Evolutionary conservation across 2,113 vertebrate genomes (phyloP), one percentile per base, ranked within the genome.

Genomic region (Lynx canadensis): DNA sequence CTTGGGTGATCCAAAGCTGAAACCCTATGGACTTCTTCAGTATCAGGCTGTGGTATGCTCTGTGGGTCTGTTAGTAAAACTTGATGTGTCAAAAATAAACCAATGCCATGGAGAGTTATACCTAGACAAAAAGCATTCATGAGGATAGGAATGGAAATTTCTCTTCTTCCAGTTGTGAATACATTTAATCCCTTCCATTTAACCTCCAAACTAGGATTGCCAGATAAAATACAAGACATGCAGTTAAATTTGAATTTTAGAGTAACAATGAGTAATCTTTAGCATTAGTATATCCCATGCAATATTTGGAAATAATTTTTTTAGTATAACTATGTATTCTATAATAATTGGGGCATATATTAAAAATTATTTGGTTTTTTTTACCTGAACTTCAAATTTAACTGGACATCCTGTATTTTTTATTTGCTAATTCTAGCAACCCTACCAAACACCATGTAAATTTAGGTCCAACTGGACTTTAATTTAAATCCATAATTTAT

Each of bases 1-100:
- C 97, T 95, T 57, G 38, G 71, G 0, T 1, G 96, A 92, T 96
- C 97, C 96, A 98, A 60, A 97, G 95, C 90, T 83, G 97, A 98
- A 98, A 97, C 97, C 79, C 0, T 0, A 74, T 79, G 71, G 79
- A 69, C 97, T 7, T 93, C 96, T 86, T 68, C 68, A 92, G 3
- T 66, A 1, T 50, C 19, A 1, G 73, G 45, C 83, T 80, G 89
- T 60, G 66, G 38, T 23, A 21, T 76, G 76, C 2, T 1, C 88
- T 91, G 89, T 68, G 65, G 36, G 41, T 57, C 83, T 80, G 50
- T 85, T 31, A 27, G 91, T 95, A 69, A 87, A 76, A 79, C 57
- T 31, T 23, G 36, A 55, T 90, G 94, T 91, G 15, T 0, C 45
- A 50, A 63, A 73, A 60, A 86, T 69, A 96, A 93, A 38, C 29